These are phyloP conservation scores for Phorcus lineatus DNA, from an alignment of 2,888 invertebrate species.

Conservation along the genomic window DNA sequence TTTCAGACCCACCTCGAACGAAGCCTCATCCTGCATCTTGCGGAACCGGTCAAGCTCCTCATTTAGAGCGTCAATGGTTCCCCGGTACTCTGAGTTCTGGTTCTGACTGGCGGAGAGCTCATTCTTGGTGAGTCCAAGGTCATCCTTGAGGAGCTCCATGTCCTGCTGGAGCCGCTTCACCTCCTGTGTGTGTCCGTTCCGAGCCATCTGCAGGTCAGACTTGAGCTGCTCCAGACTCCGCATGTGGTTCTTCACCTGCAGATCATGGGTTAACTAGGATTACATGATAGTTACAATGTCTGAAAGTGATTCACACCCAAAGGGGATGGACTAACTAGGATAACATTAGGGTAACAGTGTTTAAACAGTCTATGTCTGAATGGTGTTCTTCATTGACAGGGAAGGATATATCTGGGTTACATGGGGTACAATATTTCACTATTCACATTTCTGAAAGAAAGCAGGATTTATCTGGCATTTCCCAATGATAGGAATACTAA, in stretches of 20 bases:
- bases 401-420: no score
- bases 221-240: conserved; percentile 69
- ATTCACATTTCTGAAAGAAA: no score
- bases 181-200: conserved; percentile 64
- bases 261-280: not conserved
- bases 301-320: no score
- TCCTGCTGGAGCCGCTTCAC: conserved; percentile 66
- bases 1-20: conserved; percentile 51
- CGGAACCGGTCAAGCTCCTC: conserved; percentile 64
- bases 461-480: no score
- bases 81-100: conserved; percentile 53
- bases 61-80: conserved; percentile 55
- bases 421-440: no score
- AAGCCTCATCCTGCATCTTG: conserved; percentile 60
- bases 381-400: no score
- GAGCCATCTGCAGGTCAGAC: conserved; percentile 64
- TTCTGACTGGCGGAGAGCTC: conserved; percentile 63
- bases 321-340: no score
- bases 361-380: no score
- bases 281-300: not conserved
- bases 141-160: conserved; percentile 57
- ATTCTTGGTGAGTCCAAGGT: conserved; percentile 52
- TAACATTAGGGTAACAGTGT: no score
- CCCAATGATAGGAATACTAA: no score
- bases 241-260: conserved; percentile 69